Conservation (phyloP, 2,888 invertebrate species). For the Loripinus fragilis region DNA sequence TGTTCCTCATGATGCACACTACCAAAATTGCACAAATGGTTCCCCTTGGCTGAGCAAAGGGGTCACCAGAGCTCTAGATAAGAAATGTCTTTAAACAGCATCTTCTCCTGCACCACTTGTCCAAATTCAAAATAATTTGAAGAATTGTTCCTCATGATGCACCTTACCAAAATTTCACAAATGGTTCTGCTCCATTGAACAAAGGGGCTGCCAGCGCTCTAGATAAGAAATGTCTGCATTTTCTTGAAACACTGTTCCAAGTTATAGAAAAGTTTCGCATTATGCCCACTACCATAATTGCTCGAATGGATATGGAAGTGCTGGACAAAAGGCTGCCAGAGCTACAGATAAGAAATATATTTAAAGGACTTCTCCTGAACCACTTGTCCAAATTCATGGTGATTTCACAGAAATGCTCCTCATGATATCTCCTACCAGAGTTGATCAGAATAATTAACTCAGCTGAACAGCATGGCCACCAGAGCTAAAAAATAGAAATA, state of each 20-base stretch:
- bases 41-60: neutral
- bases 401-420: too few species aligned
- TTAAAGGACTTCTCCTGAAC: too few species aligned
- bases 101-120: neutral
- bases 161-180: neutral
- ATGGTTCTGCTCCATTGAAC: neutral
- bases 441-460: too few species aligned
- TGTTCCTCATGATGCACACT: too few species aligned
- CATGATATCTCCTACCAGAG: too few species aligned
- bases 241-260: too few species aligned
- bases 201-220: neutral
- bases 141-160: neutral
- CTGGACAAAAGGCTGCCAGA: neutral
- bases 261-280: neutral
- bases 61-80: too few species aligned
- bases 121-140: neutral
- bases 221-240: neutral
- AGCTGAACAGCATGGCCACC: too few species aligned
- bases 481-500: too few species aligned
- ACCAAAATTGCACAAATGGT: neutral
- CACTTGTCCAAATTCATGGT: too few species aligned
- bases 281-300: neutral
- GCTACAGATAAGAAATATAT: neutral
- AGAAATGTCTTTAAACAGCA: neutral
- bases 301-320: neutral